Evolutionary conservation across 2,888 invertebrate genomes (phyloP), one percentile per base, ranked within the genome.

Genomic region (Agrotis ipsilon): DNA sequence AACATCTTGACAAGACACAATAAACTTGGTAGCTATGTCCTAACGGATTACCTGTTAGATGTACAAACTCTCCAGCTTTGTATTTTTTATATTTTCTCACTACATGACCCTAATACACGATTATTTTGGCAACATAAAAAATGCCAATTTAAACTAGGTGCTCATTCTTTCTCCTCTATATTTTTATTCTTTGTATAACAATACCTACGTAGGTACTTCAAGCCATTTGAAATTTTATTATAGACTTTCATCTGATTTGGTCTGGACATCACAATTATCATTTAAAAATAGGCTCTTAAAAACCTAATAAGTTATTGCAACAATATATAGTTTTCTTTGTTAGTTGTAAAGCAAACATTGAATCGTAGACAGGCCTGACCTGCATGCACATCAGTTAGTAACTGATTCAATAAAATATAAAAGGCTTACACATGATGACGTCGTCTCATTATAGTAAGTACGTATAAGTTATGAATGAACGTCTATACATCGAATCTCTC

Each of bases 381-480:
- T 43, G 14, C 64, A 70, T 65, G 16, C 9, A 21, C 16, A 46
- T 39, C 14, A 54, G 21, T 39, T 63, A 55, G n/a, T 62, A 58
- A 64, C 27, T 54, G 21, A 46, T 49, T 78, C 59, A 64, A 61
- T 58, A 27, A 51, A 46, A 52, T 61, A 51, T 78, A 61, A 72
- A 64, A 78, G 64, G 43, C 51, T 59, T 54, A 64, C 63, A 72
- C 49, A 68, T 27, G 61, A 60, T 78, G 65, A 75, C 68, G 60
- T 68, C 60, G 78, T 66, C 70, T 77, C 57, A 76, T 78, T 74
- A 71, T 65, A 72, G 64, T 68, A 60, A 13, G 59, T 77, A 78
- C 68, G 72, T 62, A 55, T 65, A 76, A 75, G 64, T 74, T 63
- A 86, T 89, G 84, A 89, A 88, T 88, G 89, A 84, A 70, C 70